Evolutionary conservation across 2,888 invertebrate genomes (phyloP), one percentile per base, ranked within the genome.

Genomic region (Papilio demoleus): DNA sequence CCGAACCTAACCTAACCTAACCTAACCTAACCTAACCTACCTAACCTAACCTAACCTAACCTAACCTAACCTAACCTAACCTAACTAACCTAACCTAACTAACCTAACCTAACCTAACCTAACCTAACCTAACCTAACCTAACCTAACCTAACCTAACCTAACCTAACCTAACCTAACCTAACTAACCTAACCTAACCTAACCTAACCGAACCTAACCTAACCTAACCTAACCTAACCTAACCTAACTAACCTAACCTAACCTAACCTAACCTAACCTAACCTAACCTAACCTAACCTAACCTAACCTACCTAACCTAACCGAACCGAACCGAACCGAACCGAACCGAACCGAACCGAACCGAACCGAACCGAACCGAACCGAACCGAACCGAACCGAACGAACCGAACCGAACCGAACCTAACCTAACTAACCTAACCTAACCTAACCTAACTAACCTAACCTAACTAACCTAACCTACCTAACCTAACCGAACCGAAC

Each of bases 11-110:
- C n/a, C n/a, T n/a, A n/a, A n/a, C n/a, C n/a, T n/a, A n/a, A n/a
- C n/a, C n/a, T n/a, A n/a, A n/a, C n/a, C n/a, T n/a, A n/a, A n/a
- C n/a, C n/a, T n/a, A n/a, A n/a, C n/a, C n/a, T n/a, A n/a, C n/a
- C n/a, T n/a, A n/a, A n/a, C n/a, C n/a, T n/a, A n/a, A 34, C 56
- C 56, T 27, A 56, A 56, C 56, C 56, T 56, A 56, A 56, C 56
- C 56, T 27, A 56, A 56, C 56, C 56, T 56, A 56, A 56, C 50
- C 50, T 56, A 56, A 56, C 56, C 56, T 56, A 56, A 56, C 56
- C 27, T 27, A 56, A 56, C 56, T 56, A 56, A 56, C 56, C 56
- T 56, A 56, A 56, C 56, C 56, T 56, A 56, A 56, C 56, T 27
- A 56, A 56, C 56, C 56, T 56, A 56, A 56, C 56, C 56, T 56